phyloP scores from a whole-genome alignment of 2,888 invertebrate species.

The Chalcosyrphus nemorum region DNA sequence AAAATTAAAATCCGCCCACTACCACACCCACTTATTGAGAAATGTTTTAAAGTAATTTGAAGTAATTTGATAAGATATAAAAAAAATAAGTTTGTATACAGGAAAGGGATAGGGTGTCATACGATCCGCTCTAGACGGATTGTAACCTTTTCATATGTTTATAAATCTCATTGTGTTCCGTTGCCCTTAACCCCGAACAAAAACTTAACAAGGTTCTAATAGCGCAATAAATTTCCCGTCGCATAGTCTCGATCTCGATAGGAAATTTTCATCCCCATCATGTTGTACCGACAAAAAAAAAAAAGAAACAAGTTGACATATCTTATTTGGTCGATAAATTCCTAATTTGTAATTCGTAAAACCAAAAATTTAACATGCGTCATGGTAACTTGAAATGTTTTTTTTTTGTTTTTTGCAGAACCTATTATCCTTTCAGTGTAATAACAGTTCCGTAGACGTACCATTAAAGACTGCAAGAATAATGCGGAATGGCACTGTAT shows the following conservation, averaged over 20 bases:
- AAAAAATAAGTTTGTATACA: too few species aligned
- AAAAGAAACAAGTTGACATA: not conserved
- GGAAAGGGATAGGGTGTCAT: too few species aligned
- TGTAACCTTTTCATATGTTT: too few species aligned
- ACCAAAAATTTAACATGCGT: not conserved
- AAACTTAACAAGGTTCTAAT: not conserved
- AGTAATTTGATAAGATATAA: too few species aligned
- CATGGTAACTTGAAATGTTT: conserved; percentile 6
- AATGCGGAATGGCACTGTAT: conserved; percentile 81
- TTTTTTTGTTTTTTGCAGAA: conserved; percentile 43
- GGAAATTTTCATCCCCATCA: not conserved
- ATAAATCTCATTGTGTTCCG: too few species aligned
- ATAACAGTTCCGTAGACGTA: conserved; percentile 62
- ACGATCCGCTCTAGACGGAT: too few species aligned
- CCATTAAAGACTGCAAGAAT: conserved; percentile 71
- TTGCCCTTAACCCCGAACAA: too few species aligned
- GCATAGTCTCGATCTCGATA: too few species aligned
- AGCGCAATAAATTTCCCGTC: not conserved
- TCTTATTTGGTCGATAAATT: conserved; percentile 63
- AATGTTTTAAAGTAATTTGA: too few species aligned
- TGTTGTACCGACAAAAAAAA: not conserved
- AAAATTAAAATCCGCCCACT: too few species aligned
- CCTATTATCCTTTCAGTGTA: conserved; percentile 29
- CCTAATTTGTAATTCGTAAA: conserved; percentile 16
- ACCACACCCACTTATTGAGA: too few species aligned